Percentiles rank a stretch among this genome's conserved stretches.
These are phyloP conservation scores for Tribolium castaneum DNA, from an alignment of 1,140 invertebrate genomes.

Conservation along the genomic window DNA sequence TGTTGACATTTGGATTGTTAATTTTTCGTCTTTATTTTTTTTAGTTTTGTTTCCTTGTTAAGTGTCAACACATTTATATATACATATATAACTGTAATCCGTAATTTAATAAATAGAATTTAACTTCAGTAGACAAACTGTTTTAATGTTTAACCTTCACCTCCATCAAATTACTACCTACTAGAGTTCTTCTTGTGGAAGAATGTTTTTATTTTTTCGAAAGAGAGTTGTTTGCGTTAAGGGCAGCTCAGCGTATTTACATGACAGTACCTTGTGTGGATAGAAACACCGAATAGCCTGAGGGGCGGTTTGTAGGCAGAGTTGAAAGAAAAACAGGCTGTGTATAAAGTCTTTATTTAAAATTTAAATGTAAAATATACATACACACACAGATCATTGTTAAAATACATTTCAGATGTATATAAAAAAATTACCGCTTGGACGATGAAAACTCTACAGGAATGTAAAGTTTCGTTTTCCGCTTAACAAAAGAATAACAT, in stretches of 20 bases:
- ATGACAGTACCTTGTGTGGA: no score
- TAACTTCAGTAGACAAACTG: neutral
- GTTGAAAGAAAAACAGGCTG: neutral
- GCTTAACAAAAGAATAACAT: slow-evolving; percentile 28
- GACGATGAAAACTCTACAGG: slow-evolving; percentile 28
- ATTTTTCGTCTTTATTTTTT: neutral
- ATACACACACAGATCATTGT: slow-evolving; percentile 38
- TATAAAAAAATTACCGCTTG: slow-evolving; percentile 36
- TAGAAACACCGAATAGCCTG: no score
- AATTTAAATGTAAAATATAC: slow-evolving; percentile 38
- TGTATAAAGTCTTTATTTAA: slow-evolving; percentile 32
- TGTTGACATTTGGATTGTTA: slow-evolving; percentile 26
- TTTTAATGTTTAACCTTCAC: neutral
- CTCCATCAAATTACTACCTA: no score
- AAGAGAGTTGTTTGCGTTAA: no score
- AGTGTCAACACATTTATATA: slow-evolving; percentile 6
- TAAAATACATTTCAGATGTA: slow-evolving; percentile 36
- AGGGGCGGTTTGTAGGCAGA: no score
- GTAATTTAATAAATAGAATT: slow-evolving; percentile 10
- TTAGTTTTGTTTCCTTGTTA: neutral
- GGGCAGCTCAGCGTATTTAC: no score
- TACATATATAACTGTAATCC: slow-evolving; percentile 11
- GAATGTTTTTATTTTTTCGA: no score
- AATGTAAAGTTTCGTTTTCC: slow-evolving; percentile 35
- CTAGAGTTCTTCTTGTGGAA: no score